These are phyloP conservation scores for Apodemia mormo DNA, from an alignment of 2,888 invertebrate genomes.

Conservation along the genomic window DNA sequence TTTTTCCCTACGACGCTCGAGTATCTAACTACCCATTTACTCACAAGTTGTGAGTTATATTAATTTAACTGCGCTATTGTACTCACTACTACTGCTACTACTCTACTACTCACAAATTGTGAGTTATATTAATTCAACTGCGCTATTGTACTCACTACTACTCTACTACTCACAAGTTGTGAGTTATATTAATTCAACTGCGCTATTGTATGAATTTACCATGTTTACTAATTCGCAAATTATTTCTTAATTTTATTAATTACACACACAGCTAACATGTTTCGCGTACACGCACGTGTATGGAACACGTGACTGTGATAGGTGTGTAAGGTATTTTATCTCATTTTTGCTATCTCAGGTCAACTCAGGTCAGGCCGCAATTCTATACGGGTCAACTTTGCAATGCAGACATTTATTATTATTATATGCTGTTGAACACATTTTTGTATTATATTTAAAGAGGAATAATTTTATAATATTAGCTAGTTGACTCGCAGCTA, in stretches of 20 bases:
- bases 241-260: neutral
- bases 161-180: neutral
- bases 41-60: too few relatives aligned
- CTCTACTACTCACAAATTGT: too few relatives aligned
- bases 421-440: neutral
- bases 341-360: neutral
- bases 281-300: neutral
- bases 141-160: neutral
- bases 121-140: too few relatives aligned
- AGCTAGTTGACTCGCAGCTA: too few relatives aligned
- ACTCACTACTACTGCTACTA: too few relatives aligned
- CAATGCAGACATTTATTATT: too few relatives aligned
- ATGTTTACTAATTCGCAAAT: slow-evolving; percentile 2
- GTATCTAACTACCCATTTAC: too few relatives aligned
- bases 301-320: neutral
- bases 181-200: neutral
- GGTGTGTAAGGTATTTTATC: neutral
- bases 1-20: too few relatives aligned
- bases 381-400: neutral
- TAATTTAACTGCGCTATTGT: neutral
- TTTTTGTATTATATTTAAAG: neutral
- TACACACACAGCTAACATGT: neutral
- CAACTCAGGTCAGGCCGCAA: neutral
- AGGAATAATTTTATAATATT: too few relatives aligned
- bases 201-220: neutral